Base-by-base conservation (phyloP, 2,797 vertebrate genomes). In the Columba guinea region DNA sequence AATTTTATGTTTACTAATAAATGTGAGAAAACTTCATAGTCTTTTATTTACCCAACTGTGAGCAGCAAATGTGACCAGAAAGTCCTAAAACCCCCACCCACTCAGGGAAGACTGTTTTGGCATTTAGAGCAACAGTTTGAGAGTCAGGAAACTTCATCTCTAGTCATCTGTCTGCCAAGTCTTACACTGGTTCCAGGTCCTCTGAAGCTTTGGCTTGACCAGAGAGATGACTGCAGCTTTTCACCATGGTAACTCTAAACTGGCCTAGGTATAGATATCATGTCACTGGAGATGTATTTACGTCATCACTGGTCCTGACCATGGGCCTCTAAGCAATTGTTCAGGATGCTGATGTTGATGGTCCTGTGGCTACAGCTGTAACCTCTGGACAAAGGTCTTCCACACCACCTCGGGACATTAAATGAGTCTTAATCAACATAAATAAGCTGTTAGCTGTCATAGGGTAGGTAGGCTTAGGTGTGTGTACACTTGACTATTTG, bases 281-380 rank as follows among this genome's bases (percentile, higher is more conserved):
- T 23, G 28, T 56, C 35, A 14, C 10, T 48, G 35, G 30, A 39
- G 17, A 84, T 30, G 17, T n/a, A 27, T 34, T 70, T 4, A 20
- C 0, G 0, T 48, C 19, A n/a, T 23, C 0, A 2, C 12, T n/a
- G 37, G 22, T n/a, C 19, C 41, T 73, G 23, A 74, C 9, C 11
- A 5, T 14, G 23, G 24, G 17, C 13, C 9, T 65, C 39, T n/a
- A 63, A 81, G 28, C 8, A 46, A 39, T 32, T 56, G 22, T 48
- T 39, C 15, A 22, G 22, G 13, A 37, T 10, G 27, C 4, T 44
- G 27, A 26, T 37, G 24, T 37, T 63, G 34, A 34, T 34, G 28
- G 9, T 69, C 32, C n/a, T 32, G 41, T 23, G 35, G 8, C 41
- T 51, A 23, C 58, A 51, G 48, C 52, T 55, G n/a, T n/a, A 46